Evolutionary conservation across 1,140 invertebrate species (phyloP).

Genomic region (Plutomurus gul): DNA sequence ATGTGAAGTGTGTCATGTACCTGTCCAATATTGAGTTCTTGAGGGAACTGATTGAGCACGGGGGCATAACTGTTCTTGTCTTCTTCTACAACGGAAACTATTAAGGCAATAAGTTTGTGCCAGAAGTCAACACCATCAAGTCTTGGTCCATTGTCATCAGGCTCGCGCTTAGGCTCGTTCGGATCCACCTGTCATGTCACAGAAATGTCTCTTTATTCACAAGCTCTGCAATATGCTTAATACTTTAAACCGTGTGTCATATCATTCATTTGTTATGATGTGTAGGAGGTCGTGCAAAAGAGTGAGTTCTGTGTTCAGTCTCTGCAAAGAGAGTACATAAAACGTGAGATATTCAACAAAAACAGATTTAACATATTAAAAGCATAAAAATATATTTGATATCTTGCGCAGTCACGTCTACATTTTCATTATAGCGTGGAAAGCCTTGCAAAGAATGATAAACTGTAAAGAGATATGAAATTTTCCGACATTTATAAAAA

Average conservation of each 20-base stretch:
- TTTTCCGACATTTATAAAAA: background rate
- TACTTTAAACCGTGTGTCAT: background rate
- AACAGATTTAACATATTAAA: background rate
- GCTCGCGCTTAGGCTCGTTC: constrained; percentile 81
- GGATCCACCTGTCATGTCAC: constrained; percentile 71
- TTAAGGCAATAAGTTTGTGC: constrained; percentile 96
- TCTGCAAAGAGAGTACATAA: no score
- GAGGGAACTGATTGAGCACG: constrained; percentile 96
- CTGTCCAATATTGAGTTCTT: constrained; percentile 87
- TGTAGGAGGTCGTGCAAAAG: background rate
- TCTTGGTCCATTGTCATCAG: constrained; percentile 85
- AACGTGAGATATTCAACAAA: background rate
- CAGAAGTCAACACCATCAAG: constrained; percentile 95
- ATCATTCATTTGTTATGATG: background rate
- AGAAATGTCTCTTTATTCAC: constrained; percentile 9
- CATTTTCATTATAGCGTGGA: background rate
- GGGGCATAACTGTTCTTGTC: constrained; percentile 97
- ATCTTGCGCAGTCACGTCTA: background rate
- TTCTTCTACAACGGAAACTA: constrained; percentile 98
- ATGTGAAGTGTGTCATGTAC: constrained; percentile 58
- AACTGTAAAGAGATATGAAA: background rate
- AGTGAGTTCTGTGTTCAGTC: background rate
- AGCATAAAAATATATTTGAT: background rate
- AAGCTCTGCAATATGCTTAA: background rate
- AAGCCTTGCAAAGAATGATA: background rate